A percentile compares a stretch with the other conserved stretches of the same genome.
These are phyloP conservation scores for Lepeophtheirus nordmannii DNA, from an alignment of 2,888 invertebrate species.

Conservation along the genomic window DNA sequence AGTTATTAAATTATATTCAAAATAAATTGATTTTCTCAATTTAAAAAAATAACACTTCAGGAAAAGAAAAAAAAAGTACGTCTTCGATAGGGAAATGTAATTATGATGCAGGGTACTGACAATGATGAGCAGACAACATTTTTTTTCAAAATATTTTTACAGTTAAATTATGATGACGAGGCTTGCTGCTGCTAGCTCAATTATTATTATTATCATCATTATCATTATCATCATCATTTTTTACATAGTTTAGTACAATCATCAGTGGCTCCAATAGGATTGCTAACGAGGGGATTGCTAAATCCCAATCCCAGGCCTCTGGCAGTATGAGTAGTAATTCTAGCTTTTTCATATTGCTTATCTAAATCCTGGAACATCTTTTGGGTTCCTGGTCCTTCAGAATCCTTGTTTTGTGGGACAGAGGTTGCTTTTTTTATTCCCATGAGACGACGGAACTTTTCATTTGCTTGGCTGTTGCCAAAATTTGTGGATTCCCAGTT, in stretches of 20 bases:
- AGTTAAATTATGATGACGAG: no score
- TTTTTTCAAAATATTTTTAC: no score
- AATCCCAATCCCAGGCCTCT: slow-evolving; percentile 45
- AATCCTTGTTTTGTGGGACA: slow-evolving; percentile 30
- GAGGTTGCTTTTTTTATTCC: slow-evolving; percentile 52
- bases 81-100: no score
- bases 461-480: slow-evolving; percentile 76
- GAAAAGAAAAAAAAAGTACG: no score
- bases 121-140: no score
- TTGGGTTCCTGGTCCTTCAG: slow-evolving; percentile 31
- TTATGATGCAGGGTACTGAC: no score
- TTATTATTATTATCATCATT: not conserved
- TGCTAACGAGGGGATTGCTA: slow-evolving; percentile 1
- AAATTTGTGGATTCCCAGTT: slow-evolving; percentile 74
- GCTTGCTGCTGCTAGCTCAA: no score
- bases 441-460: slow-evolving; percentile 91
- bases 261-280: not conserved
- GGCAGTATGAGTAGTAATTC: slow-evolving; percentile 90
- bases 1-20: no score
- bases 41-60: no score
- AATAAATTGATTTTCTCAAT: no score
- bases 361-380: slow-evolving; percentile 86
- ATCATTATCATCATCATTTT: not conserved
- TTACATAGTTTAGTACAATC: not conserved
- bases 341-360: slow-evolving; percentile 86